Base-by-base conservation (phyloP, 1,140 invertebrate genomes). In the Penaeus vannamei region DNA sequence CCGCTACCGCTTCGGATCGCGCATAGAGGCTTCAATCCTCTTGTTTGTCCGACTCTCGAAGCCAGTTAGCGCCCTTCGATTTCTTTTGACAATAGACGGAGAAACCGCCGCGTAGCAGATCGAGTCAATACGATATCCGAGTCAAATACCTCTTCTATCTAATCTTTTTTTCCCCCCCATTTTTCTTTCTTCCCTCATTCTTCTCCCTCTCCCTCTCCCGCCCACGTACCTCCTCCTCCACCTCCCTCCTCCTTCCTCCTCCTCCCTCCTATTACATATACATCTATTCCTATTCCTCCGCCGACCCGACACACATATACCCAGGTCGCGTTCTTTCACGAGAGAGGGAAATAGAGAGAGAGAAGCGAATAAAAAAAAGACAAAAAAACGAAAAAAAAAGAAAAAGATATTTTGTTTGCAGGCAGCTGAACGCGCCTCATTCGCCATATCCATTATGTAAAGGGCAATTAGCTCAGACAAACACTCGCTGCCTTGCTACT, bases 391-490 rank as follows among this genome's bases (percentile, higher is more conserved):
- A 66, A n/a, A 83, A 53, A 83, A 83, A 83, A 83, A 53, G 80
- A 87, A 69, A 81, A 60, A 64, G 20, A 59, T 46, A 69, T 87
- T 87, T 87, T 87, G 85, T 87, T 87, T 87, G 85, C 77, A 87
- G 85, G 77, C 85, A 87, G 85, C 53, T 87, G 77, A 87, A 87
- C 77, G 85, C 26, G 23, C 42, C 85, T 87, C 85, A 87, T 87
- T 87, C 85, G 85, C 85, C 85, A 87, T 87, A 87, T 87, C 85
- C 85, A 87, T 87, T 87, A 87, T 87, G 85, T 87, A 87, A 79
- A 82, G 85, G 85, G 85, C 85, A 87, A 87, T 87, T 87, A 87
- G 77, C 85, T 87, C 85, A 36, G 85, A 87, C 85, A 87, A 87
- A 87, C 85, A 87, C 85, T 87, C 85, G 17, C 85, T 64, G 77